Conservation (phyloP, 2,888 invertebrate species). For the Apeira syringaria region DNA sequence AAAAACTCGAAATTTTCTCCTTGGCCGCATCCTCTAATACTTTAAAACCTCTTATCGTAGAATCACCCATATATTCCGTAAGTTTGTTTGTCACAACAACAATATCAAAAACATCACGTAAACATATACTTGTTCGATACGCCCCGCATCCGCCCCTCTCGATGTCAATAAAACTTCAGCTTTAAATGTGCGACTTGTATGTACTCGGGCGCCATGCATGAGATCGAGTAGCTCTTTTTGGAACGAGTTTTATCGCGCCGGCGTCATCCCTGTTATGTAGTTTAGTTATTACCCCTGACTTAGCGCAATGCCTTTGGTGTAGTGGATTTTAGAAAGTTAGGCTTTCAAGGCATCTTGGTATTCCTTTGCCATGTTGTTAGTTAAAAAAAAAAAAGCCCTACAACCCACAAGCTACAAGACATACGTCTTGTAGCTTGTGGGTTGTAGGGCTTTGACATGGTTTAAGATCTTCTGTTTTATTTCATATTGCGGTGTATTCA, state of each 20-base stretch:
- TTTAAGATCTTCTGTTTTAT: too few species aligned
- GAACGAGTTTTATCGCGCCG: constrained; percentile 4
- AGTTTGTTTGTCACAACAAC: constrained; percentile 5
- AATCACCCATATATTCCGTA: too few species aligned
- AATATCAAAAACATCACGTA: constrained; percentile 9
- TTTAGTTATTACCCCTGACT: background rate
- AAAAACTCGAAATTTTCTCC: too few species aligned
- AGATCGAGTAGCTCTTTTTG: constrained; percentile 1
- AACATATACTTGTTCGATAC: constrained; percentile 3
- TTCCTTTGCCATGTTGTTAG: background rate
- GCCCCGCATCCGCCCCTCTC: constrained; percentile 20
- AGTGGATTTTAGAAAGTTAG: background rate
- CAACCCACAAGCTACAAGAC: too few species aligned
- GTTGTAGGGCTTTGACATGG: too few species aligned
- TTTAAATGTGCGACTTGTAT: constrained; percentile 21
- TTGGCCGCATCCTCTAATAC: too few species aligned
- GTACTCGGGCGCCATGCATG: constrained; percentile 19
- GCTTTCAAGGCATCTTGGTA: background rate
- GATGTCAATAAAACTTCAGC: constrained; percentile 34
- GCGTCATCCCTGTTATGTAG: background rate
- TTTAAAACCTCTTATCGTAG: too few species aligned
- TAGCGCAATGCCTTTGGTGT: background rate
- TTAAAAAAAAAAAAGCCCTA: too few species aligned
- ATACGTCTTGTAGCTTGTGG: too few species aligned
- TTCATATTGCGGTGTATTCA: too few species aligned